Conservation (phyloP, 23 tunicate species). For the Phallusia fumigata region DNA sequence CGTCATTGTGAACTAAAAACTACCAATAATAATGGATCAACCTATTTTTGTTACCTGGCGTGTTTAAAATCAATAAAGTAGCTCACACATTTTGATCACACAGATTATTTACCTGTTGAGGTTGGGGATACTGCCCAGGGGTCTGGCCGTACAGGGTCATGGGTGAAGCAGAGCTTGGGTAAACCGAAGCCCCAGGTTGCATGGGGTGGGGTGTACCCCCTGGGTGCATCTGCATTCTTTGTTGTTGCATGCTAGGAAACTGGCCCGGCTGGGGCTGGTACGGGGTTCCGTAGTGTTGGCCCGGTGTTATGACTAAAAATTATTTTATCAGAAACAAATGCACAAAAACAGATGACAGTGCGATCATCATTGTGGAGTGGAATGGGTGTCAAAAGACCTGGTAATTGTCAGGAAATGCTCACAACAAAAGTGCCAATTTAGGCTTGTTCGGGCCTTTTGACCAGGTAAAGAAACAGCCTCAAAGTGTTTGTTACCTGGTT, state of each 20-base stretch:
- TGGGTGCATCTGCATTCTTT: not conserved
- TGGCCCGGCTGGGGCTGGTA: not conserved
- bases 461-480: not conserved
- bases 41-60: too few species aligned
- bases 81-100: too few species aligned
- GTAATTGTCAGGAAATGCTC: too few species aligned
- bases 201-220: constrained; percentile 3
- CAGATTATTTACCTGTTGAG: not conserved
- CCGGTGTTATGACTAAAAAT: not conserved
- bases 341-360: not conserved
- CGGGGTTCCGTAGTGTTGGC: constrained; percentile 2
- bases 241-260: not conserved
- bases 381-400: too few species aligned
- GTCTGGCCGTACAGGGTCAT: constrained; percentile 17
- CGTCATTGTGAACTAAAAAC: too few species aligned
- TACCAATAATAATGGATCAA: too few species aligned
- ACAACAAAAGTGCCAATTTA: too few species aligned
- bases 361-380: too few species aligned
- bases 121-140: constrained; percentile 5
- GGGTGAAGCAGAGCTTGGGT: not conserved
- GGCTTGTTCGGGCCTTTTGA: too few species aligned
- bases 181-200: not conserved
- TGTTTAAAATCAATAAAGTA: too few species aligned
- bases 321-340: not conserved
- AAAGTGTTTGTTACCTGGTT: constrained; percentile 16